A percentile compares a stretch with the other conserved stretches of the same genome.
Conservation (phyloP, 2,113 vertebrate species). For the Peucedramus taeniatus region DNA sequence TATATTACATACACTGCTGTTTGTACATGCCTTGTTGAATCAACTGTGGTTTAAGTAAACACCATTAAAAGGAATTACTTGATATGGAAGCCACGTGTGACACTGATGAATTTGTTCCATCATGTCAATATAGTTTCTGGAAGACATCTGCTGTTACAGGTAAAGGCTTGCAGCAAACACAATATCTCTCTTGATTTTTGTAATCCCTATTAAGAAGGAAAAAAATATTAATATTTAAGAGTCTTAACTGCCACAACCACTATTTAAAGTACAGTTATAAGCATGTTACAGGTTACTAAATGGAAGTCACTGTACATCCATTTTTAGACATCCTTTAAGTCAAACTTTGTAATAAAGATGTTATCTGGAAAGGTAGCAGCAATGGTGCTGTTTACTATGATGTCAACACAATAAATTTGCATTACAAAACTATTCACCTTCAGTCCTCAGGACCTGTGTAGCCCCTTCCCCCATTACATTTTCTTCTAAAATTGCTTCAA, state of each 20-base stretch:
- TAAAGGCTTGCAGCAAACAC: slow-evolving; percentile 98
- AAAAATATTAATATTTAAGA: background rate
- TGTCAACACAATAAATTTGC: background rate
- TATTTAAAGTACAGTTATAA: background rate
- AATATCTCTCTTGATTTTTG: slow-evolving; percentile 98
- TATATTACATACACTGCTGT: slow-evolving; percentile 81
- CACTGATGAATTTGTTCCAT: background rate
- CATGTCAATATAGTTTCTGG: background rate
- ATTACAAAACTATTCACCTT: background rate
- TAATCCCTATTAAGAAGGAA: slow-evolving; percentile 81
- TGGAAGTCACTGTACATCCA: background rate
- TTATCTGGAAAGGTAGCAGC: background rate
- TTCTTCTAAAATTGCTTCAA: background rate
- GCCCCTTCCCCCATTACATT: background rate
- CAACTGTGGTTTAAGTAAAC: slow-evolving; percentile 59
- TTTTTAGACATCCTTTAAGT: background rate
- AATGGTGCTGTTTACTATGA: background rate
- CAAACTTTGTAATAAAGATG: background rate
- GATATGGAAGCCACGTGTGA: background rate
- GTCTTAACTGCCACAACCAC: background rate
- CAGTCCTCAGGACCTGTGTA: background rate
- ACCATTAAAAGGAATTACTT: slow-evolving; percentile 65
- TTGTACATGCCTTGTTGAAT: slow-evolving; percentile 70
- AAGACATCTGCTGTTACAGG: slow-evolving; percentile 70
- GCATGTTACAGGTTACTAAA: background rate